Base-by-base conservation (phyloP, 2,113 vertebrate species). In the Colistium nudipinnis region DNA sequence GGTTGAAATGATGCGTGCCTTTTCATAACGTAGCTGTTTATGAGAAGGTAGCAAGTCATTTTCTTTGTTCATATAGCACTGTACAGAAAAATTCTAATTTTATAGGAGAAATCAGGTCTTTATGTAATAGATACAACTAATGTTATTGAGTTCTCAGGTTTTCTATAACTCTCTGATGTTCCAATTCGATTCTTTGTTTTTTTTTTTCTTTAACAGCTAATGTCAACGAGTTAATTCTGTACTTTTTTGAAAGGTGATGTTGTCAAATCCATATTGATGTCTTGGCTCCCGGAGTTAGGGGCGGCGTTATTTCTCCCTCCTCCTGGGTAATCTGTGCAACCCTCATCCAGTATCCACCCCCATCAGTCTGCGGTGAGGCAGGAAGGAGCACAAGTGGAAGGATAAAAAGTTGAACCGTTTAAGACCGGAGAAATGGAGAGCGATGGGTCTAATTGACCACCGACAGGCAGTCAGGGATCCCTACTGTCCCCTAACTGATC, bases 81-180 rank as follows among this genome's bases (percentile, higher is more conserved):
- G 93, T 93, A 94, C 91, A 93, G 90, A 92, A 93, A n/a, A 92
- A 92, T 74, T 92, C 88, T 92, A 93, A 92, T 93, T 94, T 93
- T 93, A 92, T 94, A 94, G 91, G 86, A 90, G 81, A 93, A 93
- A 93, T 93, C 93, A 93, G 92, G 92, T 93, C 89, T 93, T 93
- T 93, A 90, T 91, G 87, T 92, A 90, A 92, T 88, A 92, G 90
- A 92, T 89, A 91, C 87, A 90, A 90, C 87, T 91, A 91, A 92
- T 90, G 89, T 89, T 87, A 88, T 93, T 93, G 83, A 93, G 88
- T 93, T 93, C 93, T 94, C 93, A 93, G 93, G 93, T 93, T 94
- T 93, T 93, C 89, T 92, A 93, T 86, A 86, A 91, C 90, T 89
- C 88, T 88, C 88, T 88, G 80, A 88, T 89, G 89, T 91, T 91